Evolutionary conservation across 1,140 invertebrate genomes (phyloP).

Genomic region (Teleogryllus occipitalis): DNA sequence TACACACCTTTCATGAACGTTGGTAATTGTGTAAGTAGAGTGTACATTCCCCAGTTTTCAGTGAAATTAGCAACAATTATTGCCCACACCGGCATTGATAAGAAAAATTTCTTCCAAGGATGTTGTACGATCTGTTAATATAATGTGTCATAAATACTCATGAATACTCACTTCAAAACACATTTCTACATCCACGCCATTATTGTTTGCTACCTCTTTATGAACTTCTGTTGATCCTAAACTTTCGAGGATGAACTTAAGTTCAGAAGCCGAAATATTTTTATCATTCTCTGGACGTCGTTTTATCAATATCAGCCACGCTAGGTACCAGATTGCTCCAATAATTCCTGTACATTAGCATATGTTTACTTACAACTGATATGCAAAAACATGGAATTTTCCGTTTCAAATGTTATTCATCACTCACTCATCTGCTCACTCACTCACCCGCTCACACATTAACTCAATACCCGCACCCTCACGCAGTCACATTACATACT

Average conservation of each 20-base stretch:
- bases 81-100: constrained; percentile 80
- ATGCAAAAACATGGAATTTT: too few species aligned
- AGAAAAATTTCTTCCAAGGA: constrained; percentile 74
- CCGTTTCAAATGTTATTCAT: too few species aligned
- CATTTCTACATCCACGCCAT: neutral
- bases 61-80: constrained; percentile 84
- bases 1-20: constrained; percentile 74
- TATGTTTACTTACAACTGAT: too few species aligned
- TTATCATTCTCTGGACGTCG: constrained; percentile 69
- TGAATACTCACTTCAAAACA: neutral
- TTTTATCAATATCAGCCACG: constrained; percentile 61
- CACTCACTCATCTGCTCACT: too few species aligned
- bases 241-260: constrained; percentile 60
- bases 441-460: too few species aligned
- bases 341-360: constrained; percentile 41
- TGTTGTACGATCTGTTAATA: constrained; percentile 35
- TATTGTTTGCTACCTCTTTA: neutral
- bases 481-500: too few species aligned
- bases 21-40: constrained; percentile 78
- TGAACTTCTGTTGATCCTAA: constrained; percentile 26
- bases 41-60: constrained; percentile 95
- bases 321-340: constrained; percentile 60
- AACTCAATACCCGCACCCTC: too few species aligned
- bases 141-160: neutral
- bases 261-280: constrained; percentile 60